phyloP scores from a whole-genome alignment of 2,797 vertebrate genomes.

The Telmatherina bonti region DNA sequence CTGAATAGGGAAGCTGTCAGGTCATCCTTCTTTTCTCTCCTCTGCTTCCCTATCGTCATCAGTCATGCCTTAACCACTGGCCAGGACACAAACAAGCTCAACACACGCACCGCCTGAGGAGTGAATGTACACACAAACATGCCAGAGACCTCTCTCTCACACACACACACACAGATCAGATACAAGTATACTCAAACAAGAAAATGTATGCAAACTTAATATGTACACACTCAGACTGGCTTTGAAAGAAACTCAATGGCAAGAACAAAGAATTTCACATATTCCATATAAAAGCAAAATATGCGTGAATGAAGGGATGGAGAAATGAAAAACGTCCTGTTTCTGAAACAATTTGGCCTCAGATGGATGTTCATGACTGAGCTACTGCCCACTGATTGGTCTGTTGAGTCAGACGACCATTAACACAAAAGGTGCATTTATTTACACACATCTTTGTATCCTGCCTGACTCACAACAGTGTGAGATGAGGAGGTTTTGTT shows the following conservation, averaged over 20 bases:
- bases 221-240: not conserved
- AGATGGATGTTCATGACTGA: conserved; percentile 10
- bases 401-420: conserved; percentile 13
- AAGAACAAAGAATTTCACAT: not conserved
- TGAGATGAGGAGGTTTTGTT: not conserved
- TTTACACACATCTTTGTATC: not conserved
- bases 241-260: conserved; percentile 8
- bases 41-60: conserved; percentile 63
- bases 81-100: conserved; percentile 62
- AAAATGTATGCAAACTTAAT: conserved; percentile 18
- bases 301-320: not conserved
- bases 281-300: not conserved
- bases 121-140: conserved; percentile 13
- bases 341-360: conserved; percentile 9
- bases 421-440: not conserved
- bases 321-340: not conserved
- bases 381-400: conserved; percentile 25
- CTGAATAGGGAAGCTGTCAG: conserved; percentile 73
- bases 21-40: conserved; percentile 68
- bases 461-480: not conserved
- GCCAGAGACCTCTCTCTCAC: not conserved
- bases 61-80: conserved; percentile 69
- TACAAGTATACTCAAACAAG: conserved; percentile 39
- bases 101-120: conserved; percentile 28
- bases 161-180: conserved; percentile 14